Conservation (phyloP, 2,888 invertebrate genomes). For the Drosophila nr. fundita region DNA sequence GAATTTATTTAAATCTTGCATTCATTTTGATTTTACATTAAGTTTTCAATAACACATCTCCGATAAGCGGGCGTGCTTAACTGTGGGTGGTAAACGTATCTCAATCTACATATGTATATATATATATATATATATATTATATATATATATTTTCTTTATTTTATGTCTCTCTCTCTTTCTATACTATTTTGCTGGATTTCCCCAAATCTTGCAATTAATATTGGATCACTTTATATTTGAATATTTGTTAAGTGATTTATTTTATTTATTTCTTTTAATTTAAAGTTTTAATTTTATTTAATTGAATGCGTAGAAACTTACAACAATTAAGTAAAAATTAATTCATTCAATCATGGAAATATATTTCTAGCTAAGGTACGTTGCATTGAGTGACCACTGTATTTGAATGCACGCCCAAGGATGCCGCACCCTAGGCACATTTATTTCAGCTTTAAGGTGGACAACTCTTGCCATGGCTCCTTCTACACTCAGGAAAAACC, state of each 20-base stretch:
- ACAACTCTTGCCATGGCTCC: neutral
- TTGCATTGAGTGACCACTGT: constrained; percentile 26
- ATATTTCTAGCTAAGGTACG: neutral
- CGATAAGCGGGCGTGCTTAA: neutral
- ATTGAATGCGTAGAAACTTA: neutral
- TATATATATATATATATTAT: too few relatives aligned
- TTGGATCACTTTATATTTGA: neutral
- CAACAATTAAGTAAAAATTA: neutral
- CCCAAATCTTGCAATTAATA: neutral
- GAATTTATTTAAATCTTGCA: neutral
- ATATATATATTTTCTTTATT: neutral
- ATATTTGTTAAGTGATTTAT: neutral
- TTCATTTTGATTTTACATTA: neutral
- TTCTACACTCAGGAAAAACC: neutral
- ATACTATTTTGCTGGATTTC: neutral
- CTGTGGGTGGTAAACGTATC: neutral
- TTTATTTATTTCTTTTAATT: neutral
- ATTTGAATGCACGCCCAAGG: constrained; percentile 17
- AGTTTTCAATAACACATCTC: neutral
- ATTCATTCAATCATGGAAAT: neutral
- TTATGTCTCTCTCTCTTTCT: neutral
- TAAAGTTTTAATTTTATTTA: neutral
- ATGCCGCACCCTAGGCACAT: constrained; percentile 44
- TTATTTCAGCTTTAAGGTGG: constrained; percentile 32
- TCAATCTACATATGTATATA: neutral